Evolutionary conservation across 2,888 invertebrate genomes (phyloP).

Genomic region (Heliconius aoede): DNA sequence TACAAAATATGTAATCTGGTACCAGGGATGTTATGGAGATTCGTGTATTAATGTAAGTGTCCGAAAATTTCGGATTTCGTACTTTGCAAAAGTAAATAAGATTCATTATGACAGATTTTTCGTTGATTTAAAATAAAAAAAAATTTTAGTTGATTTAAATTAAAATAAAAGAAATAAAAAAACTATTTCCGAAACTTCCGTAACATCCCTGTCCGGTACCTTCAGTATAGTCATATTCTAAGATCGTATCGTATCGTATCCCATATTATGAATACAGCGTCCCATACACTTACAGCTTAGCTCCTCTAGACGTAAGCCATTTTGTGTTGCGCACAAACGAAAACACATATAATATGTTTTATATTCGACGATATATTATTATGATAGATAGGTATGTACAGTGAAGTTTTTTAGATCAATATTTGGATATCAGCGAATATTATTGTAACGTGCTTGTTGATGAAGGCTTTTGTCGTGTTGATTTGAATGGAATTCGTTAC

Average conservation of each 20-base stretch:
- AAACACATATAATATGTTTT: conserved; percentile 41
- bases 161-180: too few species aligned
- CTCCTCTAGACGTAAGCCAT: conserved; percentile 62
- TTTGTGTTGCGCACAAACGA: conserved; percentile 71
- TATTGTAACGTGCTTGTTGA: conserved; percentile 55
- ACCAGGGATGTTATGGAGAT: conserved; percentile 47
- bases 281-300: conserved; percentile 62
- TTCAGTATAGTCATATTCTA: conserved; percentile 52
- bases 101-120: too few species aligned
- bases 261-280: conserved; percentile 54
- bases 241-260: conserved; percentile 47
- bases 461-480: conserved; percentile 68
- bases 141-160: too few species aligned
- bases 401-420: conserved; percentile 56
- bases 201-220: conserved; percentile 57
- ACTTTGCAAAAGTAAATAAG: too few species aligned
- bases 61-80: too few species aligned
- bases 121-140: too few species aligned
- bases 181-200: neutral
- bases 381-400: conserved; percentile 58
- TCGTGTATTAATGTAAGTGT: neutral
- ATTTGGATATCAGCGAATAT: conserved; percentile 50
- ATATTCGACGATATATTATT: conserved; percentile 54
- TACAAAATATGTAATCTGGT: conserved; percentile 63
- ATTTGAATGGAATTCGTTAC: conserved; percentile 65